phyloP scores from a whole-genome alignment of 2,888 invertebrate genomes.

The Zygothrica quintamaculata region DNA sequence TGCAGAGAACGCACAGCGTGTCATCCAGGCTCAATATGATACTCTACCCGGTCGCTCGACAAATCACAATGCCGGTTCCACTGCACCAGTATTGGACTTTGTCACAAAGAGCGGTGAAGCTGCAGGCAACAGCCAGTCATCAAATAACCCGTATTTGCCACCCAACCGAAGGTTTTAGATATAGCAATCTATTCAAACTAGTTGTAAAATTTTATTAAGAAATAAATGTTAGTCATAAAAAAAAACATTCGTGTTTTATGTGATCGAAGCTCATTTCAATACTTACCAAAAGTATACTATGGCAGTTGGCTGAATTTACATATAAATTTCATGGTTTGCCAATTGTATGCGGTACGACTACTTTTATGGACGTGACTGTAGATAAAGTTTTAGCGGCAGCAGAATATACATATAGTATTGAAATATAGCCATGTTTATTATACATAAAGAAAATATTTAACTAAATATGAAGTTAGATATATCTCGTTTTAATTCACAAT shows the following conservation, averaged over 20 bases:
- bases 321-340: not conserved
- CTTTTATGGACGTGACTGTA: constrained; percentile 27
- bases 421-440: no score
- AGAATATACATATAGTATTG: no score
- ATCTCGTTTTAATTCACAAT: no score
- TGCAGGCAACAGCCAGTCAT: constrained; percentile 40
- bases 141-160: constrained; percentile 70
- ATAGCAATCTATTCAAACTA: constrained; percentile 16
- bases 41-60: constrained; percentile 69
- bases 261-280: not conserved
- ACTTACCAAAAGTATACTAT: constrained; percentile 39
- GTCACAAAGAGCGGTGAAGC: constrained; percentile 51
- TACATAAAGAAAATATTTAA: no score
- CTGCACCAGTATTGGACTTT: constrained; percentile 76
- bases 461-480: no score
- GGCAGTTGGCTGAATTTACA: not conserved
- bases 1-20: constrained; percentile 80
- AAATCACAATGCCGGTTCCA: constrained; percentile 68
- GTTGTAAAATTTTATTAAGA: constrained; percentile 29
- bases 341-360: not conserved
- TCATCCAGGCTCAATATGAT: constrained; percentile 81
- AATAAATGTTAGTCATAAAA: constrained; percentile 36
- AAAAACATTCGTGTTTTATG: not conserved
- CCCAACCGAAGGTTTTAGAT: constrained; percentile 69
- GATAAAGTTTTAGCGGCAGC: not conserved